phyloP scores from a whole-genome alignment of 2,888 invertebrate species.

The Abrostola triplasia region DNA sequence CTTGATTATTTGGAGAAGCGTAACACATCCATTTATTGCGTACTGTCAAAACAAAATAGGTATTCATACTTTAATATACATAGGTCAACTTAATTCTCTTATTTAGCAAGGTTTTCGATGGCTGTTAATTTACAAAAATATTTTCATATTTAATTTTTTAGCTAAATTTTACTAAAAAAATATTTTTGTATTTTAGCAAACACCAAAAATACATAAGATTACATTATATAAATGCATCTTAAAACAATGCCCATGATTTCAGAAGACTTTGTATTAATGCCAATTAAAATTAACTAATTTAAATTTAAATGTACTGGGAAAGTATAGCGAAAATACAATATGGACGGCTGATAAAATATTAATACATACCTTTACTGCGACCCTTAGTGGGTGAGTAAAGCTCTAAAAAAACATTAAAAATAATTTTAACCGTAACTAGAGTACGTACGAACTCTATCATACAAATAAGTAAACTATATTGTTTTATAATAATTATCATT shows the following conservation, averaged over 20 bases:
- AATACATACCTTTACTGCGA: slow-evolving; percentile 41
- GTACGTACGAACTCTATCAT: slow-evolving; percentile 20
- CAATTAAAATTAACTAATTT: slow-evolving; percentile 35
- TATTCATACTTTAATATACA: slow-evolving; percentile 50
- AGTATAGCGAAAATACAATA: slow-evolving; percentile 39
- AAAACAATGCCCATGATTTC: slow-evolving; percentile 64
- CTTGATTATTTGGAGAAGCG: slow-evolving; percentile 86
- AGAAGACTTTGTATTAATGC: slow-evolving; percentile 40
- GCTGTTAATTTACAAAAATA: slow-evolving; percentile 44
- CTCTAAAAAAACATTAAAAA: slow-evolving; percentile 21
- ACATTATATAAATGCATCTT: slow-evolving; percentile 62
- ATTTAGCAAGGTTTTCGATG: slow-evolving; percentile 36
- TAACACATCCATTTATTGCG: slow-evolving; percentile 76
- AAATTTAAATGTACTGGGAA: slow-evolving; percentile 55
- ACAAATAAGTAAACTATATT: slow-evolving; percentile 34
- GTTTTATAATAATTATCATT: slow-evolving; percentile 45
- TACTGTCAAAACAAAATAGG: slow-evolving; percentile 57
- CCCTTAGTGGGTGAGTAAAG: slow-evolving; percentile 40
- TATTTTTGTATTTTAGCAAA: slow-evolving; percentile 48
- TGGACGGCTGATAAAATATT: slow-evolving; percentile 52
- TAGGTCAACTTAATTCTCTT: slow-evolving; percentile 48
- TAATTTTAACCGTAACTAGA: slow-evolving; percentile 24
- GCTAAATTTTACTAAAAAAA: slow-evolving; percentile 40
- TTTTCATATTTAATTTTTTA: slow-evolving; percentile 37
- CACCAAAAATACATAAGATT: slow-evolving; percentile 45